phyloP scores from a whole-genome alignment of 1,140 invertebrate species.

The Piezodorus guildinii region DNA sequence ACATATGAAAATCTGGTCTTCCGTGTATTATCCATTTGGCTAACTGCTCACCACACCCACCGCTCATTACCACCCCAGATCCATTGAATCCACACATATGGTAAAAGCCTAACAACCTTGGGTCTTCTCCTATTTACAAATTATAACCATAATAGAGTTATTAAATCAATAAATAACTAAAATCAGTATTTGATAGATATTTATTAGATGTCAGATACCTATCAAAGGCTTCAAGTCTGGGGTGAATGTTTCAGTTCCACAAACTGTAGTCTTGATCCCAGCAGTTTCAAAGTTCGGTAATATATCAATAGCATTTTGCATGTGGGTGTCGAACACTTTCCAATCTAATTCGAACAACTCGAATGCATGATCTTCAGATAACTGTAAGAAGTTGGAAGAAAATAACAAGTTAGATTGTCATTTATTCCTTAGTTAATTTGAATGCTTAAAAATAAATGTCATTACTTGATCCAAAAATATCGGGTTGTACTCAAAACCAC shows the following conservation, averaged over 20 bases:
- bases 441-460: neutral
- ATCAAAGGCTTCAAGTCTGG: conserved; percentile 82
- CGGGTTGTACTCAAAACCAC: conserved; percentile 80
- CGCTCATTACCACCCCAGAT: conserved; percentile 80
- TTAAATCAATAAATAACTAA: neutral
- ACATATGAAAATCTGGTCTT: conserved; percentile 72
- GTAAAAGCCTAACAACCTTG: conserved; percentile 50
- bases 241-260: conserved; percentile 77
- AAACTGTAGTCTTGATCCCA: conserved; percentile 75
- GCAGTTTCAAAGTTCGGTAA: conserved; percentile 57
- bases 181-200: neutral
- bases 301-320: conserved; percentile 57
- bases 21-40: conserved; percentile 73
- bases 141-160: too few relatives aligned
- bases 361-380: conserved; percentile 65
- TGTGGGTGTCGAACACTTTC: conserved; percentile 64
- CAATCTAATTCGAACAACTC: conserved; percentile 76
- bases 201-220: conserved; percentile 37
- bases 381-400: conserved; percentile 34
- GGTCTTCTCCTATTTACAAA: conserved; percentile 35
- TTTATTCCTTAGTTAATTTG: neutral
- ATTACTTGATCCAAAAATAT: conserved; percentile 58
- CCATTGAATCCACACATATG: conserved; percentile 82
- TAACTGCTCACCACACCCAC: conserved; percentile 70
- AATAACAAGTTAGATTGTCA: neutral